Base-by-base conservation (phyloP, 2,888 invertebrate species). In the Hydrotaea diabolus region DNA sequence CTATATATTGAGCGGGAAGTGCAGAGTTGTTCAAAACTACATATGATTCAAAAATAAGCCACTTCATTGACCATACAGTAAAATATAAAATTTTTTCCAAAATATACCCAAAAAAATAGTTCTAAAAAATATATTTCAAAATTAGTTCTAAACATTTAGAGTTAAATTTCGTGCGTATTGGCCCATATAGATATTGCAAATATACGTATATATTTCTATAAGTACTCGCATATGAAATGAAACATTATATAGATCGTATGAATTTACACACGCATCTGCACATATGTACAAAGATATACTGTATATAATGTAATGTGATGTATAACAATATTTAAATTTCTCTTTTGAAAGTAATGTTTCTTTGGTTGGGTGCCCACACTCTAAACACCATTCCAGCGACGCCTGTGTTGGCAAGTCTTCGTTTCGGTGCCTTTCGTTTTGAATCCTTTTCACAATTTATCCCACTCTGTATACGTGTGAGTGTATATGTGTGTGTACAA, bases 281-380 rank as follows among this genome's bases (percentile, higher is more conserved):
- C 26, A 53, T 43, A 23, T 49, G 21, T 57, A 57, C 19, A n/a
- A n/a, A n/a, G n/a, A n/a, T n/a, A 64, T 17, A 26, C 26, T 59
- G 15, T 7, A 59, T 59, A 36, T 66, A 19, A 43, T 66, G 39
- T 43, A 59, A 43, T 66, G 75, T 74, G 78, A 78, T 81, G 84
- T 84, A 76, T 55, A 81, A 76, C 74, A 79, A 85, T 79, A 85
- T 85, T 79, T 79, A 82, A 85, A 79, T 76, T 84, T 66, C 36
- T 43, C 13, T 76, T 79, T 23, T 43, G 5, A 39, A 26, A 71
- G 73, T 76, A 76, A 85, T 85, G 82, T 79, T 82, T 79, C 82
- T 85, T 81, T 72, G 36, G 31, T 82, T 81, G 72, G 36, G 66
- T 59, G 39, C 66, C 15, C 15, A 43, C 19, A 43, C 59, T 23